phyloP scores from a whole-genome alignment of 2,113 vertebrate species.

The Eolophus roseicapilla region DNA sequence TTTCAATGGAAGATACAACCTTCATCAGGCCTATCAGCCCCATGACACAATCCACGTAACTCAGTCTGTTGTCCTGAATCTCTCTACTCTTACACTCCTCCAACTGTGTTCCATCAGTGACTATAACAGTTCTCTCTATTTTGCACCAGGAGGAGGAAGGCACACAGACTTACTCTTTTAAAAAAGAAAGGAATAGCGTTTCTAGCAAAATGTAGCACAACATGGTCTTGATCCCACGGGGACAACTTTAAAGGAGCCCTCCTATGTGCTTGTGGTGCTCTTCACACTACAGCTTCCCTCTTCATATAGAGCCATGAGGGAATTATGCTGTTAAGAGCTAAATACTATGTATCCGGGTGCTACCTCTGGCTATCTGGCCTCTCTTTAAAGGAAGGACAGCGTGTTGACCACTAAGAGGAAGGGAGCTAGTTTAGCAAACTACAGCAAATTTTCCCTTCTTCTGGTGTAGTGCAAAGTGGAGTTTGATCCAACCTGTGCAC shows the following conservation, averaged over 20 bases:
- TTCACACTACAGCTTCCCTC: background rate
- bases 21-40: background rate
- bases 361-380: background rate
- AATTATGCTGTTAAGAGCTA: background rate
- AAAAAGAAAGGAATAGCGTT: background rate
- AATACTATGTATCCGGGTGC: background rate
- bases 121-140: background rate
- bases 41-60: background rate
- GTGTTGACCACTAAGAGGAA: background rate
- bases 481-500: background rate
- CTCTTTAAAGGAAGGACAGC: background rate
- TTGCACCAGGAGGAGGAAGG: background rate
- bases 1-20: background rate
- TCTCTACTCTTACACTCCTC: background rate
- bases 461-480: background rate
- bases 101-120: background rate
- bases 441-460: background rate
- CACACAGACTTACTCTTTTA: background rate
- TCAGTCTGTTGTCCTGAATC: background rate
- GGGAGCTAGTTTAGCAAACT: background rate
- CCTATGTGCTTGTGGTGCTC: background rate
- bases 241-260: background rate
- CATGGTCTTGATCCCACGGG: background rate
- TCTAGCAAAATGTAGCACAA: background rate
- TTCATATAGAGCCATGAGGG: background rate